Evolutionary conservation across 2,888 invertebrate species (phyloP).

Genomic region (Zootermopsis nevadensis): DNA sequence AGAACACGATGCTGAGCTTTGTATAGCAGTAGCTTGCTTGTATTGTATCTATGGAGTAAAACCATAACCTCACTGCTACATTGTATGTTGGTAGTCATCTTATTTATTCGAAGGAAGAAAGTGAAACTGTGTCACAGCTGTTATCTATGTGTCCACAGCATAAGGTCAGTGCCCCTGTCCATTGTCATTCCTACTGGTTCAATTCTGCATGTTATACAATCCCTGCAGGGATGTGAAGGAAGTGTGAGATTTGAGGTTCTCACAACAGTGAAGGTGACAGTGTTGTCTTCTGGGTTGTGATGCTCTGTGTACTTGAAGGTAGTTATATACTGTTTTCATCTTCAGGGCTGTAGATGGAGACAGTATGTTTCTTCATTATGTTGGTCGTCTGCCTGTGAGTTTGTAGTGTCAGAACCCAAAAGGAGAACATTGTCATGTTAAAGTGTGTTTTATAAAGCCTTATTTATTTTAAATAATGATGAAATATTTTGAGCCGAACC

Average conservation of each 20-base stretch:
- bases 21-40: slow-evolving; percentile 18
- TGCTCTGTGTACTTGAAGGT: too few species aligned
- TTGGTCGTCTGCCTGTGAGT: too few species aligned
- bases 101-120: not conserved
- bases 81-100: not conserved
- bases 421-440: too few species aligned
- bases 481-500: not conserved
- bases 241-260: too few species aligned
- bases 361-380: too few species aligned
- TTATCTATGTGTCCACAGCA: slow-evolving; percentile 5
- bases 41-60: slow-evolving; percentile 2
- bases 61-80: not conserved
- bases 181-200: slow-evolving; percentile 11
- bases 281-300: too few species aligned
- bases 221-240: slow-evolving; percentile 10
- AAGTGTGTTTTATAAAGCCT: not conserved
- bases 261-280: too few species aligned
- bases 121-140: not conserved
- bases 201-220: slow-evolving; percentile 13
- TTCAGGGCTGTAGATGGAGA: too few species aligned
- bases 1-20: not conserved
- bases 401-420: too few species aligned
- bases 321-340: too few species aligned
- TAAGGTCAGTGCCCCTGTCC: not conserved
- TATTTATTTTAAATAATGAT: not conserved